A percentile compares a stretch with the other conserved stretches of the same genome.
Evolutionary conservation across 2,113 vertebrate species (phyloP).

Genomic region (Solenodon paradoxus): DNA sequence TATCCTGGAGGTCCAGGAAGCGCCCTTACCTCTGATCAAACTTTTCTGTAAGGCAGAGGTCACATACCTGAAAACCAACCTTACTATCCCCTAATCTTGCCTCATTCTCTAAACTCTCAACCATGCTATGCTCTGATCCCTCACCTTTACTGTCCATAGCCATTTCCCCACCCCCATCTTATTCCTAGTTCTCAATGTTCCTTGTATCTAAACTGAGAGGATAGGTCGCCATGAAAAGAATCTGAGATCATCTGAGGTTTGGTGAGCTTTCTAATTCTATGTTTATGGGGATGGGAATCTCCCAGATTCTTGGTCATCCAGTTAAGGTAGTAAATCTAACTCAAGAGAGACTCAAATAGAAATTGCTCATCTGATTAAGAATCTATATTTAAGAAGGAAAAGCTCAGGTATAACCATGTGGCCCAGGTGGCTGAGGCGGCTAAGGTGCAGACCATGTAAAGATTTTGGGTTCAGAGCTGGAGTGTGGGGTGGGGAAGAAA

Average conservation of each 20-base stretch:
- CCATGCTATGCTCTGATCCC: background rate
- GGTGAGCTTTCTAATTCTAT: background rate
- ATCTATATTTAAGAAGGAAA: background rate
- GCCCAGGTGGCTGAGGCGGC: no score
- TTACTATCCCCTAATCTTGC: background rate
- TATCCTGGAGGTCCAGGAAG: background rate
- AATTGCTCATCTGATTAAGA: background rate
- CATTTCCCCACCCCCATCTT: background rate
- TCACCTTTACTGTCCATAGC: background rate
- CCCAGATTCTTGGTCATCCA: background rate
- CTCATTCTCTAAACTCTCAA: background rate
- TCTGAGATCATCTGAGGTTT: background rate
- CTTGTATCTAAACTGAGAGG: background rate
- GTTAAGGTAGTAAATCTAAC: conserved; percentile 6
- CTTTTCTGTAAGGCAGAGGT: background rate
- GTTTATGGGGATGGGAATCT: background rate
- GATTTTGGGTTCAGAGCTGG: no score
- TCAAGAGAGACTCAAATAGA: background rate
- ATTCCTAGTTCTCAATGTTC: background rate
- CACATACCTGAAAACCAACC: background rate
- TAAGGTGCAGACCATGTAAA: no score
- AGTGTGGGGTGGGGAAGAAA: no score
- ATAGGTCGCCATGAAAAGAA: background rate
- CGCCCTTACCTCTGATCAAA: background rate
- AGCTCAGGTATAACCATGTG: no score